A percentile compares a stretch with the other conserved stretches of the same genome.
phyloP scores from a whole-genome alignment of 2,888 invertebrate species.

The Choreutis nemorana region DNA sequence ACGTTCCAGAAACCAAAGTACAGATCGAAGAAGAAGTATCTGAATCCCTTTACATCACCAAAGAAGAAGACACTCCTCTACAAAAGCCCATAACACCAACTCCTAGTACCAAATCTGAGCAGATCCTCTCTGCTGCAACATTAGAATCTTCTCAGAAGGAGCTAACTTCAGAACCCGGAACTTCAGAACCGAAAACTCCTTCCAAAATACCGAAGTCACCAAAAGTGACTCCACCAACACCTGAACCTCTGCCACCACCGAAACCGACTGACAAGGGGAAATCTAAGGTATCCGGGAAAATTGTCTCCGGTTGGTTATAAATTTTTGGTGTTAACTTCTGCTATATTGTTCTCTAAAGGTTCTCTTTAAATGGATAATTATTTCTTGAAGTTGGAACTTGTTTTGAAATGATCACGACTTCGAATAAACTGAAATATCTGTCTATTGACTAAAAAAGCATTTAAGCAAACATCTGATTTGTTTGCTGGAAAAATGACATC shows the following conservation, averaged over 20 bases:
- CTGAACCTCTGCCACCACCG: slow-evolving; percentile 38
- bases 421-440: too few species aligned
- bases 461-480: too few species aligned
- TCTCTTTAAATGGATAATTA: too few species aligned
- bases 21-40: slow-evolving; percentile 42
- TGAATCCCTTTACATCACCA: slow-evolving; percentile 37
- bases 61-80: slow-evolving; percentile 34
- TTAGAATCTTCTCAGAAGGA: slow-evolving; percentile 20
- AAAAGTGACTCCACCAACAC: slow-evolving; percentile 42
- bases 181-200: slow-evolving; percentile 6
- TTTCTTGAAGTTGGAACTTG: too few species aligned
- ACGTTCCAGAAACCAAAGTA: slow-evolving; percentile 29
- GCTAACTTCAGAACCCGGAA: slow-evolving; percentile 9
- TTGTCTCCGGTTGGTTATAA: slow-evolving; percentile 80
- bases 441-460: too few species aligned
- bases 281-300: slow-evolving; percentile 76
- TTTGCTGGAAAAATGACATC: too few species aligned
- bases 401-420: too few species aligned
- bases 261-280: slow-evolving; percentile 68
- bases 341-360: too few species aligned
- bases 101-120: slow-evolving; percentile 32
- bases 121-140: slow-evolving; percentile 44
- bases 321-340: too few species aligned
- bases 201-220: slow-evolving; percentile 20
- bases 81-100: slow-evolving; percentile 48